Base-by-base conservation (phyloP, 2,888 invertebrate species). In the Lepidonotus clava region DNA sequence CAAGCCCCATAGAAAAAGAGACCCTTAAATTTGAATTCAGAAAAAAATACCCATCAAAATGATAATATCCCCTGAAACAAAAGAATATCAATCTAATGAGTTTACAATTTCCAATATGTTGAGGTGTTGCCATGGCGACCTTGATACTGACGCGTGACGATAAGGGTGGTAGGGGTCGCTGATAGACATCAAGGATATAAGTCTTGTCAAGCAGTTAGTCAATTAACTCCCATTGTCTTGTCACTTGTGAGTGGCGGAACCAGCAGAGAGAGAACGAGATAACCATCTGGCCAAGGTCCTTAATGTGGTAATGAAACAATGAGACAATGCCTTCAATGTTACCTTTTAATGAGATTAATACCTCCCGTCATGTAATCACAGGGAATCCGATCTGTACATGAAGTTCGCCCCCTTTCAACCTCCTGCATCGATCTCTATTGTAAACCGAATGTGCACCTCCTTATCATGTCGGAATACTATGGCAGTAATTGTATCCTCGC, bases 251-350 rank as follows among this genome's bases (percentile, higher is more conserved):
- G 11, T 11, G 61, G 61, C 32, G 24, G 61, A 24, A 32, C 61
- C 61, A 61, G 28, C 61, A 18, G 8, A 18, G 46, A 11, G 8
- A 11, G 8, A 46, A 46, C 8, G n/a, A 11, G 71, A 71, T 71
- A 71, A n/a, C 71, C 71, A 71, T 71, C 71, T 71, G 71, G 5
- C 38, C 28, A 38, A 38, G 71, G 38, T n/a, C 34, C 34, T n/a
- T 71, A 71, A 71, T 71, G 71, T 71, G 71, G 71, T 36, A 38
- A 38, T 21, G n/a, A 38, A n/a, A 38, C 71, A 38, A 61, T 38
- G 71, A 71, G 24, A 71, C 71, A 71, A 71, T 71, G 36, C 36
- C 1, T 0, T 34, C 38, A 36, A 38, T 71, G 34, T 14, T 24
- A 14, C 36, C 8, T 18, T 14, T 8, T 71, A 38, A 71, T 71